A percentile compares a stretch with the other conserved stretches of the same genome.
These are phyloP conservation scores for Pollenia griseotomentosa DNA, from an alignment of 2,888 invertebrate species.

Conservation along the genomic window DNA sequence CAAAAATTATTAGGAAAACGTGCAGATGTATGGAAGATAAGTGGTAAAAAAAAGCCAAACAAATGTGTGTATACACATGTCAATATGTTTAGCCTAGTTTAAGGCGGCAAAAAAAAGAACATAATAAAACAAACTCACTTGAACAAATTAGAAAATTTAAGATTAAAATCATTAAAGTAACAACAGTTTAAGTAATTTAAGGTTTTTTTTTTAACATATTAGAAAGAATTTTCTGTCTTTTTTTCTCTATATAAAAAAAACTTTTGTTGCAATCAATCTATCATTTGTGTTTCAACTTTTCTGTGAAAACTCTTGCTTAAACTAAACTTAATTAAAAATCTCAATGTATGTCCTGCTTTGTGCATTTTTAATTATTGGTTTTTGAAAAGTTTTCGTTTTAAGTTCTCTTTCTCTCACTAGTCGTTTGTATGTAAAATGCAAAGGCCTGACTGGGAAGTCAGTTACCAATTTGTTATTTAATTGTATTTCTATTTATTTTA, in stretches of 20 bases:
- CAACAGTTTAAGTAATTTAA: background rate
- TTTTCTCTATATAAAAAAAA: background rate
- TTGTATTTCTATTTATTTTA: slow-evolving; percentile 67
- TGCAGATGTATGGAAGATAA: slow-evolving; percentile 68
- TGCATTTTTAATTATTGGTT: slow-evolving; percentile 69
- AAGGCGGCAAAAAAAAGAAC: background rate
- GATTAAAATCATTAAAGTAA: slow-evolving; percentile 15
- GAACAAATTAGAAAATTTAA: background rate
- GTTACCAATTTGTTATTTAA: slow-evolving; percentile 65
- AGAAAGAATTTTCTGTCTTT: background rate
- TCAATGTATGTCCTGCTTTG: slow-evolving; percentile 52
- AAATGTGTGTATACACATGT: background rate
- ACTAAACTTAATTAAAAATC: slow-evolving; percentile 66
- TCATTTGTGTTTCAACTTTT: slow-evolving; percentile 5
- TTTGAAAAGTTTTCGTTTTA: slow-evolving; percentile 42
- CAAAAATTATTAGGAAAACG: slow-evolving; percentile 71
- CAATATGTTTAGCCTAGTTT: slow-evolving; percentile 51
- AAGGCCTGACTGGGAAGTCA: slow-evolving; percentile 6
- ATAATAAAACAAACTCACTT: background rate
- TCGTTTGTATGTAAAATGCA: no score
- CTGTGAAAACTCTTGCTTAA: background rate
- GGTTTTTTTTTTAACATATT: background rate
- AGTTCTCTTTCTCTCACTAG: no score
- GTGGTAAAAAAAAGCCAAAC: background rate
- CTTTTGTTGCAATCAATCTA: slow-evolving; percentile 5